These are phyloP conservation scores for Drosophila nikananu DNA, from an alignment of 1,140 invertebrate genomes.

Conservation along the genomic window DNA sequence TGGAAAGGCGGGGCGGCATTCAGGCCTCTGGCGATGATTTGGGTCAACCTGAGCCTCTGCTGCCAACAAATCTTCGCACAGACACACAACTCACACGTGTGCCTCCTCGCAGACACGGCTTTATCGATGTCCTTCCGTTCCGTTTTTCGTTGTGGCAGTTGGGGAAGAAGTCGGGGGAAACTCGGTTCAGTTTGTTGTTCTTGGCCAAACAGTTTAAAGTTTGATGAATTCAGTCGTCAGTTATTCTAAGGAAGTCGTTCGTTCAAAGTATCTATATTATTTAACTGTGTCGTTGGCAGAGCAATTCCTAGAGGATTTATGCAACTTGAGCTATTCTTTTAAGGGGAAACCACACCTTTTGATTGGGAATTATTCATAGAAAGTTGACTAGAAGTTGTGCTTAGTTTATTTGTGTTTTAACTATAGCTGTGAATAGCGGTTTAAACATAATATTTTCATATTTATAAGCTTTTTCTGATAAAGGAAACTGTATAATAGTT, in stretches of 20 bases:
- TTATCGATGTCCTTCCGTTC: constrained; percentile 45
- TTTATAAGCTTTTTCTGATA: not conserved
- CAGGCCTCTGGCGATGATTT: constrained; percentile 63
- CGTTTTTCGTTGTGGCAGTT: not conserved
- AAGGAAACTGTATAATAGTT: not conserved
- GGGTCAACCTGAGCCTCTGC: constrained; percentile 59
- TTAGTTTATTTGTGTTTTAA: not conserved
- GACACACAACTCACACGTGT: constrained; percentile 10
- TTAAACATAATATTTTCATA: too few relatives aligned
- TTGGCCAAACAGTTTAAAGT: constrained; percentile 39
- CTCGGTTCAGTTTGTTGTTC: constrained; percentile 35
- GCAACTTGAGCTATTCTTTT: not conserved
- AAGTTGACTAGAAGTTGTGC: not conserved
- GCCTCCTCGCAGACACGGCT: constrained; percentile 5
- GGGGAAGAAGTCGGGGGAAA: not conserved
- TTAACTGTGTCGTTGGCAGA: constrained; percentile 10
- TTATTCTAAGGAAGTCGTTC: constrained; percentile 20
- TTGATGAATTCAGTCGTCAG: constrained; percentile 31
- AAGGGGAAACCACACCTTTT: not conserved
- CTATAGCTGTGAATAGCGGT: not conserved
- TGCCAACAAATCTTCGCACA: constrained; percentile 51
- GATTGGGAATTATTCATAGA: not conserved
- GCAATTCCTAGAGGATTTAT: not conserved
- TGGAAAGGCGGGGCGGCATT: constrained; percentile 14
- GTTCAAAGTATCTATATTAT: constrained; percentile 15